phyloP scores from a whole-genome alignment of 2,113 vertebrate species.

The Hyperopisus bebe region DNA sequence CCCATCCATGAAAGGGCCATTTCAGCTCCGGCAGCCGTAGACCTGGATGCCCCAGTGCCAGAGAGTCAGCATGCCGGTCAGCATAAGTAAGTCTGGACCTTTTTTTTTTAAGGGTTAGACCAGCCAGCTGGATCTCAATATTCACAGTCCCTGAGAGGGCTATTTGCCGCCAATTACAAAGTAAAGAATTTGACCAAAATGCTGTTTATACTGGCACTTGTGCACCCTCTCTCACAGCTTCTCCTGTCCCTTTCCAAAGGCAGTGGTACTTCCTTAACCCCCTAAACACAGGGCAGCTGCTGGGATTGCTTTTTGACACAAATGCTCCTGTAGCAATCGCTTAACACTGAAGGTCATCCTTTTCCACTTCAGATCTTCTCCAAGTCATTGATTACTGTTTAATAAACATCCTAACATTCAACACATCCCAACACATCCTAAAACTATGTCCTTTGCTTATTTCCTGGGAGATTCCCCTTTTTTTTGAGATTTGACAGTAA shows the following conservation, averaged over 20 bases:
- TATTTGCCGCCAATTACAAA: conserved; percentile 7
- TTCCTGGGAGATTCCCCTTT: not conserved
- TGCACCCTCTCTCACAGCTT: conserved; percentile 14
- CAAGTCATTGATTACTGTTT: not conserved
- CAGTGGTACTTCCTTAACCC: conserved; percentile 16
- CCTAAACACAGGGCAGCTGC: conserved; percentile 8
- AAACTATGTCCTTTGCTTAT: not conserved
- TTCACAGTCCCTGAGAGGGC: conserved; percentile 9
- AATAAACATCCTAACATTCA: not conserved
- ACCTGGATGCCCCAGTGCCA: conserved; percentile 1
- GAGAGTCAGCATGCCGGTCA: not conserved
- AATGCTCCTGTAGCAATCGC: not conserved
- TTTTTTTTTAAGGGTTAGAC: not conserved
- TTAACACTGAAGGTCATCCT: not conserved
- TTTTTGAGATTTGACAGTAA: not conserved
- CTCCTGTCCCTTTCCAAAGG: not conserved
- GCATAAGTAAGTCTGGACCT: conserved; percentile 1
- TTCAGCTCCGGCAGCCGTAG: not conserved
- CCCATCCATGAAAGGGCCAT: conserved; percentile 1
- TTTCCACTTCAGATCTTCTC: not conserved
- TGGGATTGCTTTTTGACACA: not conserved
- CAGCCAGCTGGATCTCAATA: conserved; percentile 20
- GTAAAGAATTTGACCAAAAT: conserved; percentile 20
- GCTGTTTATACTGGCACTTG: conserved; percentile 23
- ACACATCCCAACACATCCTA: not conserved